phyloP scores from a whole-genome alignment of 2,797 vertebrate genomes.

The Halcyon leucocephala region DNA sequence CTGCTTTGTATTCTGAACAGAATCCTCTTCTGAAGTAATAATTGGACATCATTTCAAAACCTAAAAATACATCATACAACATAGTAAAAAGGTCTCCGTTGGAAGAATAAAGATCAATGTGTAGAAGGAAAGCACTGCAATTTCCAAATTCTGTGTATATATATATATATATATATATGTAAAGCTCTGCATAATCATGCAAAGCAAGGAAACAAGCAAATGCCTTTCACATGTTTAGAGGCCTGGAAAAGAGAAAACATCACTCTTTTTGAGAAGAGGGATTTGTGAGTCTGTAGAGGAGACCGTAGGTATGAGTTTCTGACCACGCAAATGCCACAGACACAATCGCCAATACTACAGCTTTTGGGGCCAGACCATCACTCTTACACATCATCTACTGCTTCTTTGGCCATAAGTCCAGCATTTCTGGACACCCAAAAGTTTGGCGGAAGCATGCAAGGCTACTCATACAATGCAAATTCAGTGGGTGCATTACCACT shows the following conservation, averaged over 20 bases:
- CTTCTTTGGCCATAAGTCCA: neutral
- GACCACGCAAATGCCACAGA: neutral
- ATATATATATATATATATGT: neutral
- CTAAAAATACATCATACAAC: neutral
- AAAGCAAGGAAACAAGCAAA: neutral
- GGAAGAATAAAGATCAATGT: neutral
- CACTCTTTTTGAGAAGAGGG: neutral
- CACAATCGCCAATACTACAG: neutral
- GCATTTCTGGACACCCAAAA: neutral
- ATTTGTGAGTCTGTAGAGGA: neutral
- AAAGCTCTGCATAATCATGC: neutral
- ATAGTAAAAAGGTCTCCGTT: neutral
- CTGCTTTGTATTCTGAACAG: neutral
- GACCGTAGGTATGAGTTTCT: neutral
- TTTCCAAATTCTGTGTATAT: neutral
- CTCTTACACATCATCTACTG: neutral
- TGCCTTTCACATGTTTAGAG: neutral
- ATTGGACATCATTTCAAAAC: neutral
- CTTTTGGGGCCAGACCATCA: neutral
- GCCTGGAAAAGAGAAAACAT: neutral
- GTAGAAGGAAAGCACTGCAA: neutral
- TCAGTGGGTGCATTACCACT: neutral
- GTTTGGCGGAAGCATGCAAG: neutral
- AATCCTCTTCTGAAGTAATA: neutral
- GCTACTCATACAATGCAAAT: rapidly evolving